Evolutionary conservation across 2,113 vertebrate species (phyloP).

Genomic region (Sciurus niger): DNA sequence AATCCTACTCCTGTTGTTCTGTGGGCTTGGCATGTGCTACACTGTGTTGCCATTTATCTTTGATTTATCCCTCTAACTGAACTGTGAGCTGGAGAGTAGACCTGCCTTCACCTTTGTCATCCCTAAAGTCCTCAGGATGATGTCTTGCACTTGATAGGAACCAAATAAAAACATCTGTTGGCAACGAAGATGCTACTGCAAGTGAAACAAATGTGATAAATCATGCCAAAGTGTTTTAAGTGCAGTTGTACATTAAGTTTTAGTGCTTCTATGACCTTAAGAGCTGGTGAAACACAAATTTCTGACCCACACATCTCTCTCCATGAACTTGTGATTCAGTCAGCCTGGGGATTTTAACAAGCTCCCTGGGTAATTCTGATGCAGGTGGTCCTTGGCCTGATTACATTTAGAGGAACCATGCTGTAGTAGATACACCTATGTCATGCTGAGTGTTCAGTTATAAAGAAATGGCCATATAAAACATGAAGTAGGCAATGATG

Average conservation of each 20-base stretch:
- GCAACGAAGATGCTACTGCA: neutral
- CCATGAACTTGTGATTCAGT: neutral
- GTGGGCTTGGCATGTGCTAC: neutral
- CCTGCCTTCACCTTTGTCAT: neutral
- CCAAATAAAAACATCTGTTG: conserved; percentile 38
- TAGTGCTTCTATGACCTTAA: neutral
- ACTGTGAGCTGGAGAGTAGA: neutral
- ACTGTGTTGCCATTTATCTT: neutral
- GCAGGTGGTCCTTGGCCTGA: neutral
- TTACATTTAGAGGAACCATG: neutral
- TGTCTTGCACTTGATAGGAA: neutral
- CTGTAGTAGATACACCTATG: neutral
- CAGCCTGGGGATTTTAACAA: conserved; percentile 16
- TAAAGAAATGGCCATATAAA: conserved; percentile 21
- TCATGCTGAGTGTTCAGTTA: neutral
- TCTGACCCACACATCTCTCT: neutral
- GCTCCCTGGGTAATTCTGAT: neutral
- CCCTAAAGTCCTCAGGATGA: neutral
- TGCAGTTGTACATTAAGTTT: neutral
- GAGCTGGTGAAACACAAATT: neutral
- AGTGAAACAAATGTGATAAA: neutral
- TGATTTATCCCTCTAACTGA: neutral
- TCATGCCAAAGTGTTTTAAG: neutral
- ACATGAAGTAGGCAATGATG: neutral
- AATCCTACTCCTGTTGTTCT: neutral